Evolutionary conservation across 1,140 invertebrate genomes (phyloP).

Genomic region (Pteromalus puparum): DNA sequence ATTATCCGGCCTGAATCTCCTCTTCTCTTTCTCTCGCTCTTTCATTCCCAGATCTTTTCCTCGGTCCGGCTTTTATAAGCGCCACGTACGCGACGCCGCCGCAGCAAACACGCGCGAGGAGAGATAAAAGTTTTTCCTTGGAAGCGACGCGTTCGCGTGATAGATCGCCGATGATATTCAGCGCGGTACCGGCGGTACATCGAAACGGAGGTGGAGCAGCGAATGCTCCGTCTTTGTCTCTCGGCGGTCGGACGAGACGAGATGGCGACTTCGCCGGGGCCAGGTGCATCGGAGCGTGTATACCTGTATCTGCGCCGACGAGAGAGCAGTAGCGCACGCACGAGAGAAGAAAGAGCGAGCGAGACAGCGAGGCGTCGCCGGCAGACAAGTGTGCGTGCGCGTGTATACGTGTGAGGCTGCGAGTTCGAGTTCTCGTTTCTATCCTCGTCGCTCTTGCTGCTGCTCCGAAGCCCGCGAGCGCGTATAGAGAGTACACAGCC

Average conservation of each 20-base stretch:
- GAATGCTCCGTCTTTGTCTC: background rate
- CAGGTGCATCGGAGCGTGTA: background rate
- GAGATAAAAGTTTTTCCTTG: conserved; percentile 4
- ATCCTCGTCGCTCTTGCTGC: background rate
- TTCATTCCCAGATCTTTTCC: conserved; percentile 12
- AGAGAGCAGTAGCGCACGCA: background rate
- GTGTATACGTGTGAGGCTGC: background rate
- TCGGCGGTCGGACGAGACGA: background rate
- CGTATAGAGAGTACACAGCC: background rate
- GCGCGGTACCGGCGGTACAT: too few relatives aligned
- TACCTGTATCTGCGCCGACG: background rate
- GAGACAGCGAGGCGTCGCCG: background rate
- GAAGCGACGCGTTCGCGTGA: background rate
- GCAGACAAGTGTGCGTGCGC: conserved; percentile 13
- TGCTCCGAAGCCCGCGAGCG: too few relatives aligned
- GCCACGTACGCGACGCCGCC: conserved; percentile 24
- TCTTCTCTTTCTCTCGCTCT: conserved; percentile 23
- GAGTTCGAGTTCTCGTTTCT: conserved; percentile 3
- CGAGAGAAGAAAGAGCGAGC: background rate
- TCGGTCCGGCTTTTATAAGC: conserved; percentile 32
- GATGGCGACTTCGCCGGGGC: background rate
- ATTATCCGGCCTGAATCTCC: conserved; percentile 54
- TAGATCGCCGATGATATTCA: background rate
- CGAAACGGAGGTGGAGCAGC: background rate
- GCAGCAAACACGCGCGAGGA: background rate